Conservation (phyloP, 2,888 invertebrate genomes). For the Archaeoteleia sp. region DNA sequence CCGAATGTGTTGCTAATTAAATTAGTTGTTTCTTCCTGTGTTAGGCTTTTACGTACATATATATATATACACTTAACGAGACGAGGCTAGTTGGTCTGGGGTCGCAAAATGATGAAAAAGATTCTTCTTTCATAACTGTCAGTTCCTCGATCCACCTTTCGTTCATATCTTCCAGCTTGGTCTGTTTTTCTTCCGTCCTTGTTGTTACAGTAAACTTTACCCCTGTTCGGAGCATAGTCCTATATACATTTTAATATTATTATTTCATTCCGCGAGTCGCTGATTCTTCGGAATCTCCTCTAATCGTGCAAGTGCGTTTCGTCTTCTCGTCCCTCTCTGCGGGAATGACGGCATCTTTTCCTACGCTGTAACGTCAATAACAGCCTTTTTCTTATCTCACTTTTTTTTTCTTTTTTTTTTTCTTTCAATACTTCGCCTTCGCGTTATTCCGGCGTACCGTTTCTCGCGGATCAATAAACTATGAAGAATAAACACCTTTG, state of each 20-base stretch:
- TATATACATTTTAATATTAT: slow-evolving; percentile 74
- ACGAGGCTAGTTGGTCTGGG: slow-evolving; percentile 40
- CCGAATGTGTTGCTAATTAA: too few species aligned
- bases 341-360: slow-evolving; percentile 50
- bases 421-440: slow-evolving; percentile 33
- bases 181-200: slow-evolving; percentile 28
- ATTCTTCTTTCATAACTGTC: slow-evolving; percentile 65
- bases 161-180: slow-evolving; percentile 8
- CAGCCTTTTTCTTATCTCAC: slow-evolving; percentile 53
- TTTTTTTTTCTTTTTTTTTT: slow-evolving; percentile 46
- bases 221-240: slow-evolving; percentile 52
- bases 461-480: slow-evolving; percentile 70
- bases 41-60: slow-evolving; percentile 37
- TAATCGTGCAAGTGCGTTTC: slow-evolving; percentile 58
- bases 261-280: slow-evolving; percentile 71
- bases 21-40: too few species aligned
- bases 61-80: slow-evolving; percentile 30
- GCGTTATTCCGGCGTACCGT: slow-evolving; percentile 34
- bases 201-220: slow-evolving; percentile 56
- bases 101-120: slow-evolving; percentile 63
- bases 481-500: slow-evolving; percentile 71
- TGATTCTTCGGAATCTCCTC: slow-evolving; percentile 47
- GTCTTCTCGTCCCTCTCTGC: slow-evolving; percentile 45
- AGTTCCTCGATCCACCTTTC: slow-evolving; percentile 50
- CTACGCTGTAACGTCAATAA: slow-evolving; percentile 55